phyloP scores from a whole-genome alignment of 92 coral and sea anemone species.

The Phenganax marumi region DNA sequence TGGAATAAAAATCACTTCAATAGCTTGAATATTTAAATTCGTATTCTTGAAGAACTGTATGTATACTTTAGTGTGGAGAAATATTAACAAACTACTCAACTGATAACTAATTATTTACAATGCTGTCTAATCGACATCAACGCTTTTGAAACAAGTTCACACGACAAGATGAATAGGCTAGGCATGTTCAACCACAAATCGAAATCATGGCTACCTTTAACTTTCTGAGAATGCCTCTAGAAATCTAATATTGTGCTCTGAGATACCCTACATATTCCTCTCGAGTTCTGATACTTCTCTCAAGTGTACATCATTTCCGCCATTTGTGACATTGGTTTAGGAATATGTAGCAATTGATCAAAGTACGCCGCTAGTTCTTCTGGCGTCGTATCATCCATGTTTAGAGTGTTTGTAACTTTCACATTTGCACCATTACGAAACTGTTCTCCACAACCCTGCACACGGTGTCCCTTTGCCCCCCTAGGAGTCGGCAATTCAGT shows the following conservation, averaged over 20 bases:
- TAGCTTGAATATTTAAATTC: too few species aligned
- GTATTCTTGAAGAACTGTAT: too few species aligned
- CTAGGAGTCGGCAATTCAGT: not conserved
- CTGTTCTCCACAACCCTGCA: slow-evolving; percentile 81
- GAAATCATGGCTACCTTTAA: not conserved
- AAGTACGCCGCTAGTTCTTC: slow-evolving; percentile 97
- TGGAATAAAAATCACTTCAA: too few species aligned
- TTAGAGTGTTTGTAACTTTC: slow-evolving; percentile 52
- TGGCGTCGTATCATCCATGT: slow-evolving; percentile 93
- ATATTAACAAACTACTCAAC: too few species aligned
- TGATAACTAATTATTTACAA: too few species aligned
- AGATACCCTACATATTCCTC: not conserved
- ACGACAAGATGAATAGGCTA: not conserved
- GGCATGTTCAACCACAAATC: not conserved
- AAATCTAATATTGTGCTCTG: not conserved
- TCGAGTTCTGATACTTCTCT: not conserved
- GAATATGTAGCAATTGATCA: slow-evolving; percentile 88
- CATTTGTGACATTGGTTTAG: slow-evolving; percentile 99
- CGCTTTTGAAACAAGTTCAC: too few species aligned
- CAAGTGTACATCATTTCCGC: slow-evolving; percentile 99
- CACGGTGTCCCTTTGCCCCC: not conserved
- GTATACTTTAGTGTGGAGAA: too few species aligned
- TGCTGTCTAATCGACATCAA: too few species aligned
- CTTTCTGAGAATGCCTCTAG: too few species aligned
- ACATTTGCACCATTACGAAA: slow-evolving; percentile 63